Evolutionary conservation across 2,797 vertebrate genomes (phyloP).

Genomic region (Pseudomugil tenellus): DNA sequence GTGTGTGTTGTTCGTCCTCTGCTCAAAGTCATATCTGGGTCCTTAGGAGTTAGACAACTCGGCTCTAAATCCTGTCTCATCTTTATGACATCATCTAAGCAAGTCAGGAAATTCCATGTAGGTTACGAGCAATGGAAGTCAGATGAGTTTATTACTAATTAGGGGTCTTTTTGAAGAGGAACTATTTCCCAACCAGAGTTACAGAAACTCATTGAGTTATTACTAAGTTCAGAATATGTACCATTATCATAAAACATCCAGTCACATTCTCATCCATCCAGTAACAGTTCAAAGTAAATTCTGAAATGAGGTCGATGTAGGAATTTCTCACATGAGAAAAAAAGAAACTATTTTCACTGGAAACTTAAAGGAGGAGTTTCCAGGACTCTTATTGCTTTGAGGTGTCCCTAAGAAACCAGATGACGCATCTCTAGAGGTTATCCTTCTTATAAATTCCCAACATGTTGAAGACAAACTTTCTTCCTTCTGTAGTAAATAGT

Average conservation of each 20-base stretch:
- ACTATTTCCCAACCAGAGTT: slow-evolving; percentile 23
- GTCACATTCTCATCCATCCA: slow-evolving; percentile 35
- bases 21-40: slow-evolving; percentile 77
- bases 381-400: too few species aligned
- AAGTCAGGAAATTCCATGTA: slow-evolving; percentile 61
- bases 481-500: slow-evolving; percentile 41
- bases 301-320: slow-evolving; percentile 7
- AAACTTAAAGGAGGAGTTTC: slow-evolving; percentile 31
- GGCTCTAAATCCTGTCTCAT: slow-evolving; percentile 61
- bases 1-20: slow-evolving; percentile 65
- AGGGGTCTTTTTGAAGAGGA: slow-evolving; percentile 66
- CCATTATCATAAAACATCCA: slow-evolving; percentile 1
- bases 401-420: too few species aligned
- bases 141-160: slow-evolving; percentile 24
- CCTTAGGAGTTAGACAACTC: slow-evolving; percentile 67
- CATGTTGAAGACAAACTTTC: slow-evolving; percentile 36
- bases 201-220: slow-evolving; percentile 38
- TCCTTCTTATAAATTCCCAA: background rate
- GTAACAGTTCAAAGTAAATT: slow-evolving; percentile 31
- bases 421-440: too few species aligned
- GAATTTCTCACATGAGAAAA: slow-evolving; percentile 31
- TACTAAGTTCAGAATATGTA: slow-evolving; percentile 16
- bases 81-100: slow-evolving; percentile 62
- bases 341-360: slow-evolving; percentile 44
- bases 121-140: slow-evolving; percentile 46